phyloP scores from a whole-genome alignment of 2,797 vertebrate genomes.

The Dromococcyx pavoninus region DNA sequence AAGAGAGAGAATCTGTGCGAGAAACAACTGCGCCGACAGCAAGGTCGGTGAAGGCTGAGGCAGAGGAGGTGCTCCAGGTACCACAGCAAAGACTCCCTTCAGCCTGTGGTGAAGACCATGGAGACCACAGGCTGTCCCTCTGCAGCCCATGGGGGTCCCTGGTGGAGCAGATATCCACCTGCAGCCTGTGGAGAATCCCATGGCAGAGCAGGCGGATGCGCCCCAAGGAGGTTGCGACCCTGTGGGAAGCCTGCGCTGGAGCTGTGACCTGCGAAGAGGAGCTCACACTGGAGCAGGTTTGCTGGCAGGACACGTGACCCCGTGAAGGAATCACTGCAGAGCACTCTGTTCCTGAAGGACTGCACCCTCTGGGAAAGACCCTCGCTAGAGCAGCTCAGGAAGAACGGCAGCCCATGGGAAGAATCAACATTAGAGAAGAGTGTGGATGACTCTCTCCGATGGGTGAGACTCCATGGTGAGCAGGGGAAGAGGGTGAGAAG shows the following conservation, averaged over 20 bases:
- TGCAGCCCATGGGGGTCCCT: not conserved
- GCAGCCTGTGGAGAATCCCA: not conserved
- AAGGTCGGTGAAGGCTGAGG: not conserved
- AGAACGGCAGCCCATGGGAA: not conserved
- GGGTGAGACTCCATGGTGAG: not conserved
- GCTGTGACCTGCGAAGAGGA: not conserved
- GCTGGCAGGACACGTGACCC: not conserved
- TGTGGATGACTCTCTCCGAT: fast-evolving
- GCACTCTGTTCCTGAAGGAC: not conserved
- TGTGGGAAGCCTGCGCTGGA: fast-evolving
- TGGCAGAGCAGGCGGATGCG: fast-evolving
- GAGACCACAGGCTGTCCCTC: not conserved
- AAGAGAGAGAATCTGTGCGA: too few relatives aligned
- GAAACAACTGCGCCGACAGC: too few relatives aligned
- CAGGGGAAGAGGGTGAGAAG: not conserved
- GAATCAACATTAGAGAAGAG: not conserved
- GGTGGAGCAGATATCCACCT: too few relatives aligned
- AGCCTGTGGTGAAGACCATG: too few relatives aligned
- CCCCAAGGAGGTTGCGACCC: not conserved
- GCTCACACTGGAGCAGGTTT: fast-evolving
- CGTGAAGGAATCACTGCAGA: fast-evolving
- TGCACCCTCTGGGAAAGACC: fast-evolving
- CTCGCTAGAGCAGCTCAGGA: not conserved
- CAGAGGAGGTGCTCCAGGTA: not conserved
- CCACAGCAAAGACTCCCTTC: not conserved